Percentiles rank a stretch among this genome's conserved stretches.
Evolutionary conservation across 2,113 vertebrate species (phyloP).

Genomic region (Bettongia penicillata): DNA sequence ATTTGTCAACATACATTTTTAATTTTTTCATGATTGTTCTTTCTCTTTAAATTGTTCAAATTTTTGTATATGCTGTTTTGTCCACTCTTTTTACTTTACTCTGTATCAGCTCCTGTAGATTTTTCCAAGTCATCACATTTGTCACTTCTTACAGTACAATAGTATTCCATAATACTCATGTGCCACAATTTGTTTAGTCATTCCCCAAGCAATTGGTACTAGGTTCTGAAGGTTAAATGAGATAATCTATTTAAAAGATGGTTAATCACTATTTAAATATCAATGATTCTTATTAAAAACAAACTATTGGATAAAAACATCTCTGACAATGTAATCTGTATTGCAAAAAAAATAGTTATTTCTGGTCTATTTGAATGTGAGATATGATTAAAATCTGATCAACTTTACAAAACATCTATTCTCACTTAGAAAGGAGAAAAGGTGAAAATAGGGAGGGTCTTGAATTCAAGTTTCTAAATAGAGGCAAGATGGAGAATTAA

Average conservation of each 20-base stretch:
- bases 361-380: background rate
- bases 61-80: background rate
- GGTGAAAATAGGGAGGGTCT: background rate
- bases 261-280: background rate
- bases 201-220: background rate
- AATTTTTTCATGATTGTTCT: background rate
- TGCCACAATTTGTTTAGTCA: background rate
- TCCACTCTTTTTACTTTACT: background rate
- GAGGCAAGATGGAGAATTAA: background rate
- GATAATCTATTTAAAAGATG: background rate
- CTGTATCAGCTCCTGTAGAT: background rate
- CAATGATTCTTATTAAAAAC: background rate
- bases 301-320: background rate
- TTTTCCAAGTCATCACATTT: background rate
- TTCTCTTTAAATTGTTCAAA: background rate
- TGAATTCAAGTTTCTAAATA: constrained; percentile 21
- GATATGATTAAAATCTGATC: background rate
- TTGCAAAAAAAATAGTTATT: background rate
- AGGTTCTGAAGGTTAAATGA: background rate
- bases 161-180: background rate
- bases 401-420: constrained; percentile 15
- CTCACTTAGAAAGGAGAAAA: constrained; percentile 9
- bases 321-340: no score
- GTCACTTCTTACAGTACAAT: background rate
- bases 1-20: background rate